Evolutionary conservation across 2,888 invertebrate species (phyloP), one percentile per base, ranked within the genome.

Genomic region (Agrilus mali): DNA sequence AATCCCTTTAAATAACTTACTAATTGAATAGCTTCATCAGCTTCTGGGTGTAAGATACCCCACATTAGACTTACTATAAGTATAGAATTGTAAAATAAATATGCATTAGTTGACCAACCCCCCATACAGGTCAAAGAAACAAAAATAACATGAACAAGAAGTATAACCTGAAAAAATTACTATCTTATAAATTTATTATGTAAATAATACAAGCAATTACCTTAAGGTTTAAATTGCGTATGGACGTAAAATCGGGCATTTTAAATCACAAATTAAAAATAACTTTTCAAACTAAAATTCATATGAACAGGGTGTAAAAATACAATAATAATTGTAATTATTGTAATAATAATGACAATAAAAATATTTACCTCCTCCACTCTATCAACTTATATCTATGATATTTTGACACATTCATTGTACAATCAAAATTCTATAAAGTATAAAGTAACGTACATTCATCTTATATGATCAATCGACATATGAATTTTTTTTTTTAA

Each of bases 41-140:
- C 10, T 15, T 48, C 48, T 10, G 33, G 32, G 34, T 22, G 36
- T 15, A 44, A 43, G 38, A 48, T 46, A 7, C 40, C 16, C 48
- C 48, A 48, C 15, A 48, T 36, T 31, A 48, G 36, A 4, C 36
- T 36, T 20, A 42, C 8, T 14, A 46, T 41, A 31, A 48, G 40
- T 40, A 48, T 5, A 15, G 38, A 43, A 45, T 48, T 48, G 39
- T 48, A 48, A 41, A 48, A 48, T 36, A 48, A 22, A 31, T 48
- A 48, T 2, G 46, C 33, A 2, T 36, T 13, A 10, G 46, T 36
- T 20, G 40, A 38, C 48, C 48, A 48, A 14, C 14, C 4, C 16
- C 46, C 48, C 16, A 48, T 33, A 27, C 38, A 32, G n/a, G 40
- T 22, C 16, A 46, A 37, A 1, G 48, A 42, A 10, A 40, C 42